A percentile compares a stretch with the other conserved stretches of the same genome.
Evolutionary conservation across 2,797 vertebrate species (phyloP).

Genomic region (Coendou prehensilis): DNA sequence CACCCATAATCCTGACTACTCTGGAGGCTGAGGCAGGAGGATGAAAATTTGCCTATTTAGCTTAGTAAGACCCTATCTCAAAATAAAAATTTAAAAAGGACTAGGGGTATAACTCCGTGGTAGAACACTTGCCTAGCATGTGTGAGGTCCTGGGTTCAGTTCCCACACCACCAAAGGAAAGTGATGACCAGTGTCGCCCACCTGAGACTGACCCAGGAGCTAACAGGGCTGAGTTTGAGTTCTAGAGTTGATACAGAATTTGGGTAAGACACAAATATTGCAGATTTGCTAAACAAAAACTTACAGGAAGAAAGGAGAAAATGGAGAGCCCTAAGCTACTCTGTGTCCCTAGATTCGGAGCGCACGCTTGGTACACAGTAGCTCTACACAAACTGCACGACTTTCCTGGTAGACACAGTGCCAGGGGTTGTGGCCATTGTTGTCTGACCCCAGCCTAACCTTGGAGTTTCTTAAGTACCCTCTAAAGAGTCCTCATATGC

Average conservation of each 20-base stretch:
- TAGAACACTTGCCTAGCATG: neutral
- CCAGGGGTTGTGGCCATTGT: neutral
- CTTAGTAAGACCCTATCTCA: neutral
- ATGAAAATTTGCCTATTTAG: neutral
- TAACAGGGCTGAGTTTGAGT: neutral
- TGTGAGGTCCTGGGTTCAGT: neutral
- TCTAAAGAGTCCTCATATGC: neutral
- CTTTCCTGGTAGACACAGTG: neutral
- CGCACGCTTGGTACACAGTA: neutral
- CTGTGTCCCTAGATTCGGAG: neutral
- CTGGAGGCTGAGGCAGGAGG: neutral
- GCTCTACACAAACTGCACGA: neutral
- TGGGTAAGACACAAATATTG: neutral
- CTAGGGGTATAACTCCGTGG: neutral
- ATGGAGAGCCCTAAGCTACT: neutral
- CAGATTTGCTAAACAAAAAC: neutral
- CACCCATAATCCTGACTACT: neutral
- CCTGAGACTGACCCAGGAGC: neutral
- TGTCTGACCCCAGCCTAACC: neutral
- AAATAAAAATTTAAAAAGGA: neutral
- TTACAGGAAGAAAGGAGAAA: neutral
- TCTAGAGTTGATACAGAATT: neutral
- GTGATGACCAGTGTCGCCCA: rapidly evolving
- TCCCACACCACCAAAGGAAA: neutral
- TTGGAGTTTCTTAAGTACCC: neutral